Evolutionary conservation across 2,113 vertebrate genomes (phyloP), one percentile per base, ranked within the genome.

Genomic region (Corapipo altera): DNA sequence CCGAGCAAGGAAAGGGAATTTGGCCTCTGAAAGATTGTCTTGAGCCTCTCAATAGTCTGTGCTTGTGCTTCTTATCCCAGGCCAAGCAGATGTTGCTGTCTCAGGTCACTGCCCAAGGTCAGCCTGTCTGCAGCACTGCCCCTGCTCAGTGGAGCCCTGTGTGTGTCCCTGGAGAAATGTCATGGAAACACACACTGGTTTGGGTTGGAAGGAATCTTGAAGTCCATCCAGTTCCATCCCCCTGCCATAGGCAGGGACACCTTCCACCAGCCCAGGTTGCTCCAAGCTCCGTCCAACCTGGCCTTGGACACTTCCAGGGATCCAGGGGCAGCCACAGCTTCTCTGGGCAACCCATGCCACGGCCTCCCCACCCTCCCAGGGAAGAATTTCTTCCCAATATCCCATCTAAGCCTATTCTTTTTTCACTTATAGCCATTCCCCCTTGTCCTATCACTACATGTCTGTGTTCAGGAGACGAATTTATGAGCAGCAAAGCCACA

Each of bases 121-220:
- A 16, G 17, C 4, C 51, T 49, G 26, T 12, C 67, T 37, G 78
- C 37, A 8, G 6, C 48, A 5, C 26, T 16, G 14, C 6, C 64
- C 39, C 3, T 10, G 0, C 5, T 8, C 43, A 26, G 1, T 1
- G 35, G 11, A 69, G 55, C 39, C 64, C 33, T 6, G 4, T 3
- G 20, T 4, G 24, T 44, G 49, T 44, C 35, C 33, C 26, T 4
- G 5, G 54, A 44, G 65, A 35, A 37, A 15, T 41, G 26, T 30
- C 61, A 64, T 28, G 27, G 61, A 64, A 39, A 41, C 27, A 19
- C 27, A 30, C 8, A 15, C 11, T 64, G 39, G 11, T 43, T 22
- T 32, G 39, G 39, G 27, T 43, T 43, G 28, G 62, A 65, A 65
- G 39, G 19, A 9, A 43, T 13, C 39, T 32, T 43, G 22, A 43